Evolutionary conservation across 2,113 vertebrate species (phyloP), one percentile per base, ranked within the genome.

Genomic region (Phaetusa simplex): DNA sequence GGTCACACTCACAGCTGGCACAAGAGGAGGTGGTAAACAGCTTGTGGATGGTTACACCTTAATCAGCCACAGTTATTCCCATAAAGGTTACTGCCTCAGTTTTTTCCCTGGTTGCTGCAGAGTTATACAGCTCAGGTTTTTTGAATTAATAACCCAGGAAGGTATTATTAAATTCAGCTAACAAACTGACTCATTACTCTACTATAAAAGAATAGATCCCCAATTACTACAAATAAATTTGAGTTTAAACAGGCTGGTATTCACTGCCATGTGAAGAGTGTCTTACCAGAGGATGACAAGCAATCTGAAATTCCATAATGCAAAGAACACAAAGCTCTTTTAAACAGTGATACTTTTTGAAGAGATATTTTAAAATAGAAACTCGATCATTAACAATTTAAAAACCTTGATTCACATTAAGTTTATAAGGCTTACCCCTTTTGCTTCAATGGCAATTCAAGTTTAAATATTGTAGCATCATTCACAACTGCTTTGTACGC

Each of bases 401-500:
- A 85, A 67, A 64, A 49, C 8, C 17, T 8, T 34, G 13, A 67
- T 49, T 82, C 36, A 82, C 47, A 26, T 42, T 1, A 59, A 80
- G 56, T 67, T 84, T 93, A 91, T 66, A 71, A 12, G 7, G 88
- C 99, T 99, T 98, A 99, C 99, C 99, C 99, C 98, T 99, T 99
- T 96, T 99, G 99, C 97, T 99, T 99, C 98, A 99, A 94, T 72
- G 99, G 99, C 88, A 99, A 99, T 97, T 99, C 99, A 98, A 99
- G 98, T 98, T 99, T 99, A 98, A 99, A 99, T 98, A 99, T 99
- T 21, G 99, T 99, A 97, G 99, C 99, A 95, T 99, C 99, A 83
- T 99, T 99, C 96, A 99, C 99, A 87, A 99, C 99, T 76, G 99
- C 99, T 98, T 99, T 99, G 97, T 99, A 99, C 0, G 99, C 99